phyloP scores from a whole-genome alignment of 1,140 invertebrate species.

The Metaphire vulgaris region DNA sequence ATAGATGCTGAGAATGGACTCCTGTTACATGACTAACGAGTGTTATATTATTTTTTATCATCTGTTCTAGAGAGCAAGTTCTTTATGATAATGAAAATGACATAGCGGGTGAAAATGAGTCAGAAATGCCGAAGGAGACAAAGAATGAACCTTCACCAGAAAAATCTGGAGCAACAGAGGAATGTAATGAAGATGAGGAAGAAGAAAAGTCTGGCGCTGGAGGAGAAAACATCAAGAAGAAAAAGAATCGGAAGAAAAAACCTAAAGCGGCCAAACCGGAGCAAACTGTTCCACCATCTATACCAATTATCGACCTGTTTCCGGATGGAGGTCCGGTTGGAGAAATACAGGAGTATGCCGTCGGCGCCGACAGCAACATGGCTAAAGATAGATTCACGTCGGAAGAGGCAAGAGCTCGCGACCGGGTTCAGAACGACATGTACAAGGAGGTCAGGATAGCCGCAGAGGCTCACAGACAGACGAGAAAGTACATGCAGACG shows the following conservation, averaged over 20 bases:
- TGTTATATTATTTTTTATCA: no score
- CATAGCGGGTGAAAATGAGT: no score
- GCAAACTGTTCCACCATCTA: constrained; percentile 76
- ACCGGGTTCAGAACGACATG: constrained; percentile 63
- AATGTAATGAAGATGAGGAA: constrained; percentile 19
- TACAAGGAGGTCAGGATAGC: constrained; percentile 92
- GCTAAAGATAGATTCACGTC: constrained; percentile 61
- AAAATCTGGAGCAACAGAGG: constrained; percentile 23
- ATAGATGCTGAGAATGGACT: no score
- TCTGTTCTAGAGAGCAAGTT: no score
- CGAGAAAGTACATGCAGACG: constrained; percentile 76
- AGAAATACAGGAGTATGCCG: constrained; percentile 50
- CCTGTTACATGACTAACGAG: no score
- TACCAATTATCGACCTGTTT: constrained; percentile 78
- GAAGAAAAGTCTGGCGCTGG: constrained; percentile 26
- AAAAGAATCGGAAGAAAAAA: constrained; percentile 50
- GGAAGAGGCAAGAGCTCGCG: constrained; percentile 75
- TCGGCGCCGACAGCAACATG: constrained; percentile 32
- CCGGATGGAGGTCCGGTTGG: constrained; percentile 65
- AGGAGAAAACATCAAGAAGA: constrained; percentile 36
- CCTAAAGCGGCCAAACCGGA: constrained; percentile 52
- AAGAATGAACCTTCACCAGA: not conserved
- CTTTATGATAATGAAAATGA: no score
- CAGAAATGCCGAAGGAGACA: no score
- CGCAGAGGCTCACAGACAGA: constrained; percentile 93